Evolutionary conservation across 37 sponge, comb jelly and placozoan genomes (phyloP), one percentile per base, ranked within the genome.

Genomic region (Chondrilla cf. caribensis): DNA sequence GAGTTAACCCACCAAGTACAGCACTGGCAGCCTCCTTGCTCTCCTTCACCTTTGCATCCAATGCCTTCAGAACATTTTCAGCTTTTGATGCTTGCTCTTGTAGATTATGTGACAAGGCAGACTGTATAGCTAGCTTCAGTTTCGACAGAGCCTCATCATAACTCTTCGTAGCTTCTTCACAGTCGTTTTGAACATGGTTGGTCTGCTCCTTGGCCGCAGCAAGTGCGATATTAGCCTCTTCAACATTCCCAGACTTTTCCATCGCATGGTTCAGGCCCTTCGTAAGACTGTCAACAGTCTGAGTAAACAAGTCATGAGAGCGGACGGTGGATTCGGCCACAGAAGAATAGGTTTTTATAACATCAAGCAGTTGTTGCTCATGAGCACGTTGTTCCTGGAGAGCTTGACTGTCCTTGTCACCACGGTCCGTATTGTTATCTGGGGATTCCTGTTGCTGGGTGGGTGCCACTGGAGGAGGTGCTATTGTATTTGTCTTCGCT

Each of bases 191-290:
- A 18, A 37, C 40, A n/a, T 22, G n/a, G 17, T 40, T 21, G 40
- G 44, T 39, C 43, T 73, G 76, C 76, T 73, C 76, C 44, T 73
- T 73, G 2, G 76, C 76, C 22, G 76, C 76, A 22, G 41, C 24
- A 41, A 39, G 44, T 37, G 44, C 76, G 1, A 42, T 8, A 6
- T 11, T 40, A 25, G 76, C 43, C 6, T 37, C 76, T 39, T 39
- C 44, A 42, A 73, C 44, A 73, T 42, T 39, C 21, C 41, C 76
- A 19, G 41, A 19, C 15, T 39, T 73, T 11, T 37, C 24, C 31
- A 73, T 11, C 2, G 76, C 41, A 40, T 39, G 24, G 41, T 25
- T 22, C n/a, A 73, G 76, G 14, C 76, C 36, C 3, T 73, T 40
- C 25, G 76, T 19, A n/a, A 28, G 29, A 28, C 22, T 62, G 7